Base-by-base conservation (phyloP, 2,888 invertebrate species). In the Meliscaeva auricollis region DNA sequence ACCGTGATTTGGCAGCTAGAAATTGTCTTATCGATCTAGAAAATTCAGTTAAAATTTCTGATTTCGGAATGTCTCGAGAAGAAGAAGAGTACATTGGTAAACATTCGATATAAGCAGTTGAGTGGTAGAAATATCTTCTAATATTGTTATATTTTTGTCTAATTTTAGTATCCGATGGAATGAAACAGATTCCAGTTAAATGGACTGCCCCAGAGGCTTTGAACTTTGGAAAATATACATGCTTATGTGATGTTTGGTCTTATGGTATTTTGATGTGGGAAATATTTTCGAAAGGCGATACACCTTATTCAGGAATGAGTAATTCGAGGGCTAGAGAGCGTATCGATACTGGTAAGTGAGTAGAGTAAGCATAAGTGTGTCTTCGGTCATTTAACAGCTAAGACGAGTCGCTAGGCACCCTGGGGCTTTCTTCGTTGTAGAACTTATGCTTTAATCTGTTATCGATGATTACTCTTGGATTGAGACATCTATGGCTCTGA, bases 141-240 rank as follows among this genome's bases (percentile, higher is more conserved):
- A 38, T 0, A 5, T 26, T 26, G 26, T 26, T 26, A 3, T 26
- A 2, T 26, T 26, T 26, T 26, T 26, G 26, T 26, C 4, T 26
- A 26, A n/a, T n/a, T 81, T 48, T 66, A 92, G 98, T 98, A 50
- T 98, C 98, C 3, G 98, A 98, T 88, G 98, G 98, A 41, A 97
- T 98, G 97, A 98, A 99, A 92, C 98, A 98, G 93, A 98, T 99
- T 89, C 98, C 99, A 0, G 98, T 99, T 83, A 99, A 99, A 92
- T 99, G 99, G 99, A 99, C 98, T 0, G 98, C 98, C 2, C 99
- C 99, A 0, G 98, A 98, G 93, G 98, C 98, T 2, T 93, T 98
- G 11, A 98, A 98, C 92, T 98, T 97, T 91, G 98, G 98, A 95
- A 97, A 98, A 94, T 98, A 98, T 92, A 98, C 98, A 9, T 96